phyloP scores from a whole-genome alignment of 2,797 vertebrate genomes.

The Tolypeutes matacus region DNA sequence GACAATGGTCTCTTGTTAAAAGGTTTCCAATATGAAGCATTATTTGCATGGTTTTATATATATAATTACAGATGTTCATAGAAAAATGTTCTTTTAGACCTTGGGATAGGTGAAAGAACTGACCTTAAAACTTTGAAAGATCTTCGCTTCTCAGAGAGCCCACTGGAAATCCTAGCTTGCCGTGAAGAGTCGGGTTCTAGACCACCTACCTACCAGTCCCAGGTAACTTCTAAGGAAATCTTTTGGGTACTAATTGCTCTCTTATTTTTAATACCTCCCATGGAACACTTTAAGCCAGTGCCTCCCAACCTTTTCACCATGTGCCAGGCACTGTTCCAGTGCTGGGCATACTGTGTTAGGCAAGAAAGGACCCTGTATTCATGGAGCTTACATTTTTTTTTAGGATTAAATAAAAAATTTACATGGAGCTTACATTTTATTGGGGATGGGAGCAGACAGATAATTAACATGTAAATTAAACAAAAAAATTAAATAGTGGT shows the following conservation, averaged over 20 bases:
- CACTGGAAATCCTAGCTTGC: conserved; percentile 70
- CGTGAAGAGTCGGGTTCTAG: conserved; percentile 71
- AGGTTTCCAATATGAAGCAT: background rate
- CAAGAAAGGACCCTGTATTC: background rate
- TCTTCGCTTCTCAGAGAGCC: conserved; percentile 85
- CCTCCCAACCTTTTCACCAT: background rate
- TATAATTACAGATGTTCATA: conserved; percentile 66
- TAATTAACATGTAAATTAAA: conserved; percentile 26
- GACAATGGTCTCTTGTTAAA: conserved; percentile 1
- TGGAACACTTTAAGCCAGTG: background rate
- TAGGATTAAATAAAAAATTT: too few species aligned
- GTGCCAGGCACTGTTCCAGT: background rate
- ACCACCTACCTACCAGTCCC: conserved; percentile 42
- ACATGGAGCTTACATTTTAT: too few species aligned
- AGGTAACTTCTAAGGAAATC: conserved; percentile 84
- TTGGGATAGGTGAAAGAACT: conserved; percentile 77
- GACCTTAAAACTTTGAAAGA: conserved; percentile 81
- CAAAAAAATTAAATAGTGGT: background rate
- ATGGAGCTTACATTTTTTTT: background rate
- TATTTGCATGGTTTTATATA: background rate
- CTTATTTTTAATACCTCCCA: background rate
- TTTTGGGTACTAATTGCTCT: background rate
- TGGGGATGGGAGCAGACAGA: background rate
- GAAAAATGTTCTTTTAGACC: conserved; percentile 78
- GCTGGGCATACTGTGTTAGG: background rate